Base-by-base conservation (phyloP, 2,888 invertebrate species). In the Deilephila elpenor region DNA sequence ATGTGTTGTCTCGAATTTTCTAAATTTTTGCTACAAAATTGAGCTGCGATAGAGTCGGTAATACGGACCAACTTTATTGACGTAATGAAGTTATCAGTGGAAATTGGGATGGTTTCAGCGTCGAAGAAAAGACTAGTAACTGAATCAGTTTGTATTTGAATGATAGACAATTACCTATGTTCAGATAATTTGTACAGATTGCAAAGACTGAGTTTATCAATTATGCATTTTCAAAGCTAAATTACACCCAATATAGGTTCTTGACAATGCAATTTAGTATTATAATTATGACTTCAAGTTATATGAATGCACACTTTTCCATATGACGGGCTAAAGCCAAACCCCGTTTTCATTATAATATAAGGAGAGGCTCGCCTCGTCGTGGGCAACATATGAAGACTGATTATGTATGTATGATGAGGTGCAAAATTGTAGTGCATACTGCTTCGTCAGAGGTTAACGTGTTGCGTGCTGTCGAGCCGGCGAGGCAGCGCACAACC, bases 401-500 rank as follows among this genome's bases (percentile, higher is more conserved):
- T 25, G 44, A 25, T 25, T 51, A 67, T 51, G 67, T 51, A 56
- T 56, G 67, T 51, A 67, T 67, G 67, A 67, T 67, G 67, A 67
- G 67, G 67, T 67, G 67, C 67, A 67, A 25, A 67, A 51, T 17
- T 67, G 51, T 67, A 51, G 67, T 67, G 67, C 67, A 67, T 67
- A 67, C 20, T 51, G 67, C 67, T 67, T 67, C 67, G 67, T 67
- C 67, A 67, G 67, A 67, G 67, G 77, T 74, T 75, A 78, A 75
- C 71, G 75, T 72, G 29, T 73, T 75, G 62, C 20, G 71, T 72
- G 72, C 59, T 17, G 59, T 70, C 60, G 17, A 82, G 83, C 80
- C 80, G 78, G 78, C 78, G 25, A 82, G 83, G 80, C 80, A 78
- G 79, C 79, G 84, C 85, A 83, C 82, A 84, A 78, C 78, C 77